phyloP scores from a whole-genome alignment of 2,113 vertebrate species.

The Dasyurus viverrinus region DNA sequence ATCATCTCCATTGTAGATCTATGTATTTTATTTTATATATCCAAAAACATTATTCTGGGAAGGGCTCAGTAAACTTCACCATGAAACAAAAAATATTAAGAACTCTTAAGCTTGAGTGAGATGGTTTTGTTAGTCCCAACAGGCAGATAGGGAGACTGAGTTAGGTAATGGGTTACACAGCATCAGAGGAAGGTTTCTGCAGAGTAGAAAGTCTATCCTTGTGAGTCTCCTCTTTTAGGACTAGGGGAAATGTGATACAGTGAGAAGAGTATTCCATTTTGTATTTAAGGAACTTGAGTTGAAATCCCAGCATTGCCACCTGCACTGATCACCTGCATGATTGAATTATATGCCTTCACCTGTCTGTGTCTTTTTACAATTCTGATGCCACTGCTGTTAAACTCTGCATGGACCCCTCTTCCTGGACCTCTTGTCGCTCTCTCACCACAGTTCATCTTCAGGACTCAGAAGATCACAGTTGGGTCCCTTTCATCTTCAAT shows the following conservation, averaged over 20 bases:
- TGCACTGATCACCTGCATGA: not conserved
- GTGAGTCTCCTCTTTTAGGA: not conserved
- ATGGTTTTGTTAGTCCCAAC: not conserved
- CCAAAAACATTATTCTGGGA: not conserved
- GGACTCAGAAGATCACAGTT: not conserved
- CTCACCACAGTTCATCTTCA: not conserved
- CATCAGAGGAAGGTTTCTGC: not conserved
- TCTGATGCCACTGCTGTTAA: not conserved
- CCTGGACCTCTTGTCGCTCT: not conserved
- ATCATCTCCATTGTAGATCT: not conserved
- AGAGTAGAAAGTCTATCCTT: not conserved
- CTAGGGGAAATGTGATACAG: not conserved
- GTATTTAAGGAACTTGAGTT: not conserved
- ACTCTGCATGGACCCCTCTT: not conserved
- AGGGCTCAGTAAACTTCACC: not conserved
- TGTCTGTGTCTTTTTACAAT: not conserved
- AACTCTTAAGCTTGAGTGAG: not conserved
- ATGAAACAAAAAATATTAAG: not conserved
- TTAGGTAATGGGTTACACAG: not conserved
- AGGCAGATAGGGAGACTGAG: conserved; percentile 11
- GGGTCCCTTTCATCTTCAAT: not conserved
- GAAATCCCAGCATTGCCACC: not conserved
- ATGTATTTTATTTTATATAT: not conserved
- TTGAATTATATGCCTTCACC: not conserved
- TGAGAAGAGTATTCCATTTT: not conserved